Evolutionary conservation across 2,888 invertebrate genomes (phyloP).

Genomic region (Pristionchus fissidentatus): DNA sequence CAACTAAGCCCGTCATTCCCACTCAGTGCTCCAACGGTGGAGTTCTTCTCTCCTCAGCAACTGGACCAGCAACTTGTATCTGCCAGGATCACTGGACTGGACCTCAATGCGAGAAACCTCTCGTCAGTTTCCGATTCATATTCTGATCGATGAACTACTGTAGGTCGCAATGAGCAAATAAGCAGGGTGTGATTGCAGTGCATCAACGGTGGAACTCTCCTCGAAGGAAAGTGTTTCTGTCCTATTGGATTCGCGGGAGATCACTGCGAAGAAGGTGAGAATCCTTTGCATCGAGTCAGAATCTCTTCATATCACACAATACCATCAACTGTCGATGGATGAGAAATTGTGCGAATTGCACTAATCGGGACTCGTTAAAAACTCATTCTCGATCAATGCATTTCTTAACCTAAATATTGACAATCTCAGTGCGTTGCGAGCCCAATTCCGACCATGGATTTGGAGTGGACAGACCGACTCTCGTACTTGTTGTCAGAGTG

Average conservation of each 20-base stretch:
- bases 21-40: conserved; percentile 34
- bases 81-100: conserved; percentile 44
- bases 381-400: background rate
- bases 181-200: conserved; percentile 5
- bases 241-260: conserved; percentile 1
- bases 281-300: background rate
- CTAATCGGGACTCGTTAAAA: background rate
- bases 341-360: background rate
- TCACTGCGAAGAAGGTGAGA: conserved; percentile 31
- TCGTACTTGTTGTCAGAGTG: conserved; percentile 28
- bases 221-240: conserved; percentile 27
- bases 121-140: background rate
- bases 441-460: background rate
- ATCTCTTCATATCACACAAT: background rate
- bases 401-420: background rate
- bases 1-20: background rate
- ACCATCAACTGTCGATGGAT: background rate
- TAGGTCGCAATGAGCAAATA: background rate
- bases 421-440: conserved; percentile 1
- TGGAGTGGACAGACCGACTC: conserved; percentile 22
- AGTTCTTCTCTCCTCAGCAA: background rate
- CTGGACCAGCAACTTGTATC: conserved; percentile 3
- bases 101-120: background rate
- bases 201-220: conserved; percentile 43
- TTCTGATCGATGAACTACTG: background rate